Conservation (phyloP, 92 coral and sea anemone species). For the Desmophyllum pertusum region DNA sequence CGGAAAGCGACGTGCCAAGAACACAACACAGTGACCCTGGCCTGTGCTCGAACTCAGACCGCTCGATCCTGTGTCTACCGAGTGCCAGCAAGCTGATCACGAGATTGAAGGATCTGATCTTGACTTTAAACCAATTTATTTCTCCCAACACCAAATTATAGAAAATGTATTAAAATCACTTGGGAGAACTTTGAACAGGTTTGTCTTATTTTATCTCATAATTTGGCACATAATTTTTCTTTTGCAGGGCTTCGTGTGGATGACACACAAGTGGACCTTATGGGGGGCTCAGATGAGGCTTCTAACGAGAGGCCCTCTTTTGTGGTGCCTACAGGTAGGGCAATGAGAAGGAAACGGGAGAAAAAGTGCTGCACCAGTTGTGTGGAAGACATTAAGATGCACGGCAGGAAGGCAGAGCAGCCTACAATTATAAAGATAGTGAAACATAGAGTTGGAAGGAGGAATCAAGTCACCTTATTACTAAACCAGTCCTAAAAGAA, state of each 20-base stretch:
- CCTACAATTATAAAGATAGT: conserved; percentile 17
- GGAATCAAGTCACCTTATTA: conserved; percentile 10
- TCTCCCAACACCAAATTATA: not conserved
- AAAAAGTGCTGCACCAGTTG: conserved; percentile 26
- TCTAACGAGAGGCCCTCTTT: conserved; percentile 59
- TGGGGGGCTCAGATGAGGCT: conserved; percentile 90
- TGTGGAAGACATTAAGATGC: conserved; percentile 11
- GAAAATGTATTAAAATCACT: not conserved
- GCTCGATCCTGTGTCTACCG: too few species aligned
- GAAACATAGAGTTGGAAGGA: conserved; percentile 22
- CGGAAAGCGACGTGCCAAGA: too few species aligned
- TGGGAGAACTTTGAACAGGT: not conserved
- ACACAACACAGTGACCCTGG: too few species aligned
- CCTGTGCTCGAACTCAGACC: too few species aligned
- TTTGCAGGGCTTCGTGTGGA: conserved; percentile 93
- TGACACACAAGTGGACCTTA: conserved; percentile 92
- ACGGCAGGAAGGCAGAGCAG: conserved; percentile 18
- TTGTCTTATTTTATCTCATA: not conserved
- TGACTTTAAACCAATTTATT: too few species aligned
- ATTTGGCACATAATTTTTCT: not conserved
- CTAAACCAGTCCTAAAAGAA: conserved; percentile 25
- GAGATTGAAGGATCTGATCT: not conserved
- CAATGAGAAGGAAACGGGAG: conserved; percentile 3
- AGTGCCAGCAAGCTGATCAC: too few species aligned
- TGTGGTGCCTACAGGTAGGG: conserved; percentile 69